These are phyloP conservation scores for Trachymyrmex septentrionalis DNA, from an alignment of 1,140 invertebrate species.

Conservation along the genomic window DNA sequence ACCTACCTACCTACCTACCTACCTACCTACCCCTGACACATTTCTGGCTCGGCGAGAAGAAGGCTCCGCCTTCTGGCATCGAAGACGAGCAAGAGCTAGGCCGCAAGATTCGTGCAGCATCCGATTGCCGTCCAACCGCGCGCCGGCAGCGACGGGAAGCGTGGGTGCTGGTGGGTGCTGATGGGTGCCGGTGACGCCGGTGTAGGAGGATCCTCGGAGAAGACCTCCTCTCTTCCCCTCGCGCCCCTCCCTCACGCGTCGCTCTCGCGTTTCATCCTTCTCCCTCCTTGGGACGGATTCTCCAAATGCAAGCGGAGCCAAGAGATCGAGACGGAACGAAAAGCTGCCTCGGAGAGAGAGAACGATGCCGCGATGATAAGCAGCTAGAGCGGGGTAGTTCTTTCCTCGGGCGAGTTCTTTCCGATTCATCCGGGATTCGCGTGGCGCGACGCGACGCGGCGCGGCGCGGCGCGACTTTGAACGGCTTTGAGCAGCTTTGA, in stretches of 20 bases:
- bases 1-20: too few relatives aligned
- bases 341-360: constrained; percentile 21
- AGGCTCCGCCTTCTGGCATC: constrained; percentile 68
- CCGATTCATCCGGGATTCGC: constrained; percentile 70
- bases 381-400: constrained; percentile 74
- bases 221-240: constrained; percentile 76
- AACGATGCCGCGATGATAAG: constrained; percentile 85
- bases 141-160: constrained; percentile 37
- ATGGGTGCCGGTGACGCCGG: neutral
- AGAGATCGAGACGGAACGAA: constrained; percentile 22
- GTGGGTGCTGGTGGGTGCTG: constrained; percentile 72
- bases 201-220: constrained; percentile 80
- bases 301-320: constrained; percentile 32
- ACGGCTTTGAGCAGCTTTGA: constrained; percentile 47
- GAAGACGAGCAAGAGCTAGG: constrained; percentile 18
- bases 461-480: constrained; percentile 38
- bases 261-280: constrained; percentile 39
- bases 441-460: constrained; percentile 18
- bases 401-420: constrained; percentile 74
- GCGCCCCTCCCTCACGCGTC: neutral
- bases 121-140: constrained; percentile 27
- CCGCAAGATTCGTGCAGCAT: constrained; percentile 61
- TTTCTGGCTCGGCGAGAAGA: constrained; percentile 42
- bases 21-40: constrained; percentile 54
- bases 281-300: constrained; percentile 20